Evolutionary conservation across 2,797 vertebrate species (phyloP), one percentile per base, ranked within the genome.

Genomic region (Clarias pachynema): DNA sequence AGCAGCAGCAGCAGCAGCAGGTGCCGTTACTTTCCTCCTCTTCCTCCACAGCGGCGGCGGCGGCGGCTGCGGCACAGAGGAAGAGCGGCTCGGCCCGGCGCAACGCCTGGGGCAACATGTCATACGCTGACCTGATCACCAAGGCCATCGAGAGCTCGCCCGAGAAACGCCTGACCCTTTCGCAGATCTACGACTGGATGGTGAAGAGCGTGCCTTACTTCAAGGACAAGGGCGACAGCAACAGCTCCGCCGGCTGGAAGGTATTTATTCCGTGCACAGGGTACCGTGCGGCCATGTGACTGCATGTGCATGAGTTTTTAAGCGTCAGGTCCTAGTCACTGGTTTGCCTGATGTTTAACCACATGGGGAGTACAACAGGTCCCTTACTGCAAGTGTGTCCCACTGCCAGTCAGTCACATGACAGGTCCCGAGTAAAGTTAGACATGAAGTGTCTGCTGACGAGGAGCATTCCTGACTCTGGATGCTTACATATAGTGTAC

Each of bases 141-240:
- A 97, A 97, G 94, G 98, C 98, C 85, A 99, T 99, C 92, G 97
- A 99, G 93, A 99, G 97, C 91, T 97, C 97, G 65, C 96, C 97
- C 0, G 98, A 99, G 94, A 99, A 95, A 94, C 93, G 98, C 44
- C 96, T 99, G 84, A 99, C 98, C 31, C 92, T 99, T 86, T 98
- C 97, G 31, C 97, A 98, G 95, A 98, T 99, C 87, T 99, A 99
- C 91, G 97, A 99, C 94, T 98, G 98, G 97, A 99, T 99, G 98
- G 98, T 98, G 94, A 97, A 97, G 93, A 97, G 95, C 79, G 97
- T 98, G 59, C 97, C 98, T 75, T 99, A 99, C 92, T 99, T 99
- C 94, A 99, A 99, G 92, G 98, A 99, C 93, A 99, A 99, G 91
- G 98, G 98, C 8, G 98, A 99, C 95, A 99, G 97, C 92, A 99